Base-by-base conservation (phyloP, 2,797 vertebrate genomes). In the Eidolon dupreanum region DNA sequence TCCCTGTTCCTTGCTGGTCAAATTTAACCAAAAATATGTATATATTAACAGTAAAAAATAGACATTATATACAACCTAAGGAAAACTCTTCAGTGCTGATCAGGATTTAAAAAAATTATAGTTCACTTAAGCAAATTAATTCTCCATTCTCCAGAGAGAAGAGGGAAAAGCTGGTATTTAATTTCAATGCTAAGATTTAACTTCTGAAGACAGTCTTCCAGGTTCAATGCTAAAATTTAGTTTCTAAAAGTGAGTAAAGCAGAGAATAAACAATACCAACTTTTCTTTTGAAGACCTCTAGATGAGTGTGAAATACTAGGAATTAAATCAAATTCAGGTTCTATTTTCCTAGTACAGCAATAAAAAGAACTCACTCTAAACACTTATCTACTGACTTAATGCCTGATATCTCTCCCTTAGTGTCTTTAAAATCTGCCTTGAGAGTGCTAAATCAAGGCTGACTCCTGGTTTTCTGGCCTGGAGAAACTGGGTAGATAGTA, bases 171-270 rank as follows among this genome's bases (percentile, higher is more conserved):
- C 28, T 73, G 22, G 12, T 57, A 65, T 59, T 77, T 92, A 82
- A 78, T 84, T 86, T 82, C 68, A 92, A 75, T 77, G 59, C 53
- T 86, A 93, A 88, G n/a, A 78, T 82, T 82, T 82, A 93, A 81
- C 89, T 88, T 86, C 16, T 68, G 36, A 91, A 96, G 79, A 78
- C 31, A 43, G 46, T 68, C 92, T 93, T 90, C 78, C 73, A 88
- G 26, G 55, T 90, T 55, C 49, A 94, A 78, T 57, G 55, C 57
- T 91, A 77, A 94, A 93, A 90, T 88, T 33, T 90, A 94, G n/a
- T 93, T 88, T 90, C 43, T 85, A 57, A 43, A 91, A 78, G 43
- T 36, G 22, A 93, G 41, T 91, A 55, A 73, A 78, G 19, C 33
- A 81, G 53, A 31, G 70, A 63, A 36, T 77, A 91, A 96, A 81